Conservation (phyloP, 53 echinoderm and acorn worm species). For the Stichopus horrens region DNA sequence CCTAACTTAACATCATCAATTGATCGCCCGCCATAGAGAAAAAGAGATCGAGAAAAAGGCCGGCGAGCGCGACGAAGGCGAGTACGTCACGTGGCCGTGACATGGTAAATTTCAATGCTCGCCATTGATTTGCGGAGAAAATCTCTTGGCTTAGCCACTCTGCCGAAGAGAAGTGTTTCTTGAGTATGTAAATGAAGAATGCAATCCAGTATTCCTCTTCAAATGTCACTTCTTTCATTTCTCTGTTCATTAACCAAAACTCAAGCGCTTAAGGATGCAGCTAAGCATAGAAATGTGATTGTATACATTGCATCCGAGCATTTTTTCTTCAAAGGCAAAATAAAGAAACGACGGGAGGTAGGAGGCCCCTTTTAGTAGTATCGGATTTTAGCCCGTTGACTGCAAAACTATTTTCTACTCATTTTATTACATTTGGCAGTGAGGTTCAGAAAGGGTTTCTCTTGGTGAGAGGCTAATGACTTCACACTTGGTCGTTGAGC, state of each 20-base stretch:
- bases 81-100: slow-evolving; percentile 41
- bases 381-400: slow-evolving; percentile 56
- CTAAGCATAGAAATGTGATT: slow-evolving; percentile 54
- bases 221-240: slow-evolving; percentile 49
- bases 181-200: slow-evolving; percentile 45
- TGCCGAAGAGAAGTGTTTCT: slow-evolving; percentile 46
- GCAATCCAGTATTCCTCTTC: slow-evolving; percentile 46
- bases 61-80: background rate
- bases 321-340: slow-evolving; percentile 21
- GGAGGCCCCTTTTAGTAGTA: slow-evolving; percentile 54
- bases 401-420: slow-evolving; percentile 57
- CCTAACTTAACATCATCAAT: slow-evolving; percentile 18
- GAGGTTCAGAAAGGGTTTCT: slow-evolving; percentile 44
- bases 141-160: slow-evolving; percentile 42
- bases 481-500: slow-evolving; percentile 50
- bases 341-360: slow-evolving; percentile 45
- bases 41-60: background rate
- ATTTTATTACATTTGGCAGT: slow-evolving; percentile 56
- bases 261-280: slow-evolving; percentile 49
- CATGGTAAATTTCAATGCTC: slow-evolving; percentile 42
- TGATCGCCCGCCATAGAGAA: slow-evolving; percentile 12
- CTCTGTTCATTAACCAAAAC: slow-evolving; percentile 48
- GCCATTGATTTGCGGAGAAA: slow-evolving; percentile 43
- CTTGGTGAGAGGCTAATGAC: slow-evolving; percentile 51
- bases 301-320: slow-evolving; percentile 49